A percentile compares a stretch with the other conserved stretches of the same genome.
Evolutionary conservation across 2,888 invertebrate species (phyloP).

Genomic region (Ditula angustiorana): DNA sequence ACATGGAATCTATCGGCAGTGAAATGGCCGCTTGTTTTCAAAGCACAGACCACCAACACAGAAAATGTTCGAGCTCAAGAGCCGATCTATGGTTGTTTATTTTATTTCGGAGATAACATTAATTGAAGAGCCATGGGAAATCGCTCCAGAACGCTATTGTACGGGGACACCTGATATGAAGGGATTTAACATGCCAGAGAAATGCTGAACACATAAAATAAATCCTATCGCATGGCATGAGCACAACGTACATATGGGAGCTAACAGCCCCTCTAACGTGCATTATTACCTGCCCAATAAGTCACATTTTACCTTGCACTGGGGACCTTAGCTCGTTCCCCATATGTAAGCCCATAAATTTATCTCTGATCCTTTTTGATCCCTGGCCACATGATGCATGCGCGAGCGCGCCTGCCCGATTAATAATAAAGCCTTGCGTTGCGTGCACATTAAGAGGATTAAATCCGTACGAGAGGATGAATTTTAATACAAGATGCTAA

Average conservation of each 20-base stretch:
- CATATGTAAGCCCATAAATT: slow-evolving; percentile 46
- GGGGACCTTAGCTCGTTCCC: slow-evolving; percentile 15
- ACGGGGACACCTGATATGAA: slow-evolving; percentile 45
- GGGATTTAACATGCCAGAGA: slow-evolving; percentile 31
- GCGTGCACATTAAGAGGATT: slow-evolving; percentile 41
- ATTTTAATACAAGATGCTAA: slow-evolving; percentile 30
- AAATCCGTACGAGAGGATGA: slow-evolving; percentile 25
- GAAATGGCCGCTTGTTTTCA: slow-evolving; percentile 27
- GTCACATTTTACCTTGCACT: neutral
- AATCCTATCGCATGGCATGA: slow-evolving; percentile 25
- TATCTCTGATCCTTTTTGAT: slow-evolving; percentile 51
- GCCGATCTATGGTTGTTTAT: slow-evolving; percentile 48
- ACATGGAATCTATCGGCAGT: slow-evolving; percentile 13
- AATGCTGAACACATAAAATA: slow-evolving; percentile 34
- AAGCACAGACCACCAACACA: slow-evolving; percentile 42
- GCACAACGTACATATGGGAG: slow-evolving; percentile 17
- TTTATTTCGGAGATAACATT: slow-evolving; percentile 44
- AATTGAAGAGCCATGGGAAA: slow-evolving; percentile 44
- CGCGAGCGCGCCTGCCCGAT: slow-evolving; percentile 42
- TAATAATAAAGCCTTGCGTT: slow-evolving; percentile 44
- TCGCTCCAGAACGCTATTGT: slow-evolving; percentile 39
- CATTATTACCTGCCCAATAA: neutral
- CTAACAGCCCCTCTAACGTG: neutral
- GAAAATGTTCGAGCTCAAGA: slow-evolving; percentile 46
- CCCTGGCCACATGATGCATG: slow-evolving; percentile 47